Evolutionary conservation across 2,888 invertebrate genomes (phyloP).

Genomic region (Drosophila subsilvestris): DNA sequence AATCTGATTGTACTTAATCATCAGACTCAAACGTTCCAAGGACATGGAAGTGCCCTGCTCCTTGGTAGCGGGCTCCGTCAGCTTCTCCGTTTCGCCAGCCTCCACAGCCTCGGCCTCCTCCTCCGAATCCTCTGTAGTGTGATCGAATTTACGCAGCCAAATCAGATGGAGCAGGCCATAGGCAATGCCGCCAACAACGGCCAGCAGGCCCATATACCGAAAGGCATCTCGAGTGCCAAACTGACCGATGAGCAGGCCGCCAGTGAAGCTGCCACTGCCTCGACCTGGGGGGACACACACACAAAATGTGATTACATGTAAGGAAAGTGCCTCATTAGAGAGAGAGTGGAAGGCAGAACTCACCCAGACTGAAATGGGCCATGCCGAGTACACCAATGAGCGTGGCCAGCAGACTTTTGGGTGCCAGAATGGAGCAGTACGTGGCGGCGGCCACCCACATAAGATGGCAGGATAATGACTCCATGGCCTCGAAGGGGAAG

Average conservation of each 20-base stretch:
- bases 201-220: conserved; percentile 90
- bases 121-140: conserved; percentile 83
- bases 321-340: conserved; percentile 28
- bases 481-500: conserved; percentile 94
- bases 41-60: conserved; percentile 90
- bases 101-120: conserved; percentile 84
- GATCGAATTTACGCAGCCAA: conserved; percentile 88
- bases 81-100: conserved; percentile 87
- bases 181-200: conserved; percentile 88
- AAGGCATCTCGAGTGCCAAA: conserved; percentile 91
- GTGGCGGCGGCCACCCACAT: conserved; percentile 97
- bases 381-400: conserved; percentile 94
- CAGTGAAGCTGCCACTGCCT: conserved; percentile 92
- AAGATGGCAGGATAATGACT: conserved; percentile 92
- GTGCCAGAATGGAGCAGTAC: conserved; percentile 93
- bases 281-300: conserved; percentile 85
- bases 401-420: conserved; percentile 92
- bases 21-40: conserved; percentile 89
- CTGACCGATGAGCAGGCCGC: conserved; percentile 90
- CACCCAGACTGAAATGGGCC: conserved; percentile 92
- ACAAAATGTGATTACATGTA: conserved; percentile 36
- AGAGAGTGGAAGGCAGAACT: conserved; percentile 44
- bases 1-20: conserved; percentile 90
- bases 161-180: conserved; percentile 90
- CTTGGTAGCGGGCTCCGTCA: conserved; percentile 88